A percentile compares a stretch with the other conserved stretches of the same genome.
Evolutionary conservation across 2,888 invertebrate genomes (phyloP).

Genomic region (Leptinotarsa rubiginosa): DNA sequence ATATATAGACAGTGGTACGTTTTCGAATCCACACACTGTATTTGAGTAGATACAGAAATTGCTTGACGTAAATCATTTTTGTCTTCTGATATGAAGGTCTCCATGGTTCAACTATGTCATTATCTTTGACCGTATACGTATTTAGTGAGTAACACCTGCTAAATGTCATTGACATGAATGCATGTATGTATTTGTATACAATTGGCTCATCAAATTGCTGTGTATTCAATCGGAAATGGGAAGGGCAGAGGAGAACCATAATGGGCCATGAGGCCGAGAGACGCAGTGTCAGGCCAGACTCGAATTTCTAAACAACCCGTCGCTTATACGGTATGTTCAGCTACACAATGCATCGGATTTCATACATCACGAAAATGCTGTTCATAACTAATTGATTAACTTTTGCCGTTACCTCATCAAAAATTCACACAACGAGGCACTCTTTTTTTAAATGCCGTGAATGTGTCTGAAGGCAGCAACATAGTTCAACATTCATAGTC

Average conservation of each 20-base stretch:
- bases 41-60: neutral
- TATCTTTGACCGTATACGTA: constrained; percentile 12
- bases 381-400: too few species aligned
- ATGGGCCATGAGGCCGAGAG: constrained; percentile 17
- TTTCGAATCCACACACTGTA: neutral
- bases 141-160: constrained; percentile 19
- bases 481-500: too few species aligned
- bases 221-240: constrained; percentile 29
- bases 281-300: constrained; percentile 1
- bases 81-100: constrained; percentile 3
- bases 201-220: constrained; percentile 34
- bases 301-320: neutral
- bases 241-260: constrained; percentile 27
- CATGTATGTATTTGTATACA: constrained; percentile 28
- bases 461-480: too few species aligned
- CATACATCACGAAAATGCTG: too few species aligned
- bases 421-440: too few species aligned
- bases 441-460: too few species aligned
- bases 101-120: neutral
- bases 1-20: neutral
- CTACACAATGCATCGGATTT: too few species aligned
- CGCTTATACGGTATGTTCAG: too few species aligned
- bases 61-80: neutral
- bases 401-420: too few species aligned
- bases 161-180: constrained; percentile 23